Percentiles rank a stretch among this genome's conserved stretches.
Conservation (phyloP, 2,888 invertebrate species). For the Syritta pipiens region DNA sequence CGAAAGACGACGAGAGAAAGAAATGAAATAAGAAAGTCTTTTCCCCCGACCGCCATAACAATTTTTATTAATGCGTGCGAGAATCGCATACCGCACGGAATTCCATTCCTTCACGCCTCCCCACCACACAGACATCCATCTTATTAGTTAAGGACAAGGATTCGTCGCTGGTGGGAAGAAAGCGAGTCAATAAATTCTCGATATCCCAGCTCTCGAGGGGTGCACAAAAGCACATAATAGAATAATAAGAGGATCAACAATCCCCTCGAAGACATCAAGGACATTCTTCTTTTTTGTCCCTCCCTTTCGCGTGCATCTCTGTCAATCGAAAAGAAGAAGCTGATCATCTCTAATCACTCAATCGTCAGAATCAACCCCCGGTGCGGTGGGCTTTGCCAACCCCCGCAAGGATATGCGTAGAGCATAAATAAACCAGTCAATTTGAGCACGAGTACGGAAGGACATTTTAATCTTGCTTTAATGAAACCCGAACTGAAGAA, state of each 20-base stretch:
- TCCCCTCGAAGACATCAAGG: no score
- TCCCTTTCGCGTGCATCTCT: not conserved
- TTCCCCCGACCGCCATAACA: no score
- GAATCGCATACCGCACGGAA: conserved; percentile 59
- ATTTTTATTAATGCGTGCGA: conserved; percentile 60
- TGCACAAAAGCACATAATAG: conserved; percentile 67
- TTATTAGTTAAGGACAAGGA: conserved; percentile 29
- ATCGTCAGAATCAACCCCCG: conserved; percentile 39
- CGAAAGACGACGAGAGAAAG: not conserved
- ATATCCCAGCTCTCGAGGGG: conserved; percentile 38
- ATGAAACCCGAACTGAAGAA: conserved; percentile 39
- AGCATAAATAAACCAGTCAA: conserved; percentile 39
- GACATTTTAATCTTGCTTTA: conserved; percentile 57
- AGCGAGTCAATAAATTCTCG: conserved; percentile 59
- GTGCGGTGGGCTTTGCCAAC: not conserved
- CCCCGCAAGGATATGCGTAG: conserved; percentile 11
- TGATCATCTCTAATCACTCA: conserved; percentile 59
- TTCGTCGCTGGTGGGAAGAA: conserved; percentile 4
- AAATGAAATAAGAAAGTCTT: conserved; percentile 22
- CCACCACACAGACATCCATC: conserved; percentile 38
- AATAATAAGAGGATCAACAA: conserved; percentile 71
- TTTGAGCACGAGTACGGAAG: conserved; percentile 26
- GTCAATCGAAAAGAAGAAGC: conserved; percentile 25
- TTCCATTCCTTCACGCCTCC: conserved; percentile 43
- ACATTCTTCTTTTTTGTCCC: conserved; percentile 3